These are phyloP conservation scores for Accipiter virgatus DNA, from an alignment of 2,113 vertebrate species.

Conservation along the genomic window DNA sequence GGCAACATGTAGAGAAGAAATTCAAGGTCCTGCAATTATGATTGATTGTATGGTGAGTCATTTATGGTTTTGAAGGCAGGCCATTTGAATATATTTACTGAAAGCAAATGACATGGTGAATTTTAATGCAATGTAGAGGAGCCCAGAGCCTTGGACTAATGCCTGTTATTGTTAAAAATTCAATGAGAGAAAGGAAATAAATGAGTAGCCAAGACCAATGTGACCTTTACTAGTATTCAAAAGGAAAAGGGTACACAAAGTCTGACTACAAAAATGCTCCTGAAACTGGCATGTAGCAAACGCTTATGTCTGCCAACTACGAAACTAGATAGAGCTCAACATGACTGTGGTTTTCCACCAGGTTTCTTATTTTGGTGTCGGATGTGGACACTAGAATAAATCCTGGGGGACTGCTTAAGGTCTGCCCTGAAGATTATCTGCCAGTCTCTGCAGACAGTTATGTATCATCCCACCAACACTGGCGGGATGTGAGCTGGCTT, in stretches of 20 bases:
- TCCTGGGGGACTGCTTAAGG: neutral
- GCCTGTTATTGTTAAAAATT: conserved; percentile 59
- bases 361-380: neutral
- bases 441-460: neutral
- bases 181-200: conserved; percentile 49
- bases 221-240: conserved; percentile 42
- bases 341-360: neutral
- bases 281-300: neutral
- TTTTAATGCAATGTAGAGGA: conserved; percentile 46
- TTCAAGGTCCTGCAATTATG: conserved; percentile 22
- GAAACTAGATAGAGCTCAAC: neutral
- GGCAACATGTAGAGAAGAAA: conserved; percentile 25
- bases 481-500: neutral
- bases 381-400: neutral
- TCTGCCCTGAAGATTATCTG: neutral
- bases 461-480: neutral
- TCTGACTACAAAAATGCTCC: neutral
- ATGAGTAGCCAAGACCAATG: conserved; percentile 40
- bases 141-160: neutral
- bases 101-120: conserved; percentile 54
- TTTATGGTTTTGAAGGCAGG: conserved; percentile 48
- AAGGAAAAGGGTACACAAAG: neutral
- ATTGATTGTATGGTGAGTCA: conserved; percentile 56
- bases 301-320: neutral
- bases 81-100: conserved; percentile 59